Conservation (phyloP, 2,888 invertebrate species). For the Campoplex nolae region DNA sequence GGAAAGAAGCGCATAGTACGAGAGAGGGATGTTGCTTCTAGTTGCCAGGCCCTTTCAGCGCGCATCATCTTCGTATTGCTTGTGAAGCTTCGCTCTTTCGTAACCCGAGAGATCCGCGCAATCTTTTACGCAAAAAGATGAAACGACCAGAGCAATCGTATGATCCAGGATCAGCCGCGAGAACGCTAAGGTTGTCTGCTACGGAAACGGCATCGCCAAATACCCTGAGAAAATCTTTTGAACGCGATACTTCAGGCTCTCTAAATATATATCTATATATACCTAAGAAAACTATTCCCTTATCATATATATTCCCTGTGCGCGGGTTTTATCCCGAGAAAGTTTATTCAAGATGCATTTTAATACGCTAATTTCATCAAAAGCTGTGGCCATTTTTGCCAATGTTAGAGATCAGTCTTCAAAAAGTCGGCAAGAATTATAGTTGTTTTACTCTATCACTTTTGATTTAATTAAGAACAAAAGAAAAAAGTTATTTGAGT, state of each 20-base stretch:
- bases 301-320: background rate
- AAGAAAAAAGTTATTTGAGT: background rate
- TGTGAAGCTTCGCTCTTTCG: conserved; percentile 51
- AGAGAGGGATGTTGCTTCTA: conserved; percentile 33
- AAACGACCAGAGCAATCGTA: conserved; percentile 44
- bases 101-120: conserved; percentile 6
- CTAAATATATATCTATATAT: background rate
- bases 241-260: conserved; percentile 18
- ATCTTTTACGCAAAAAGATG: conserved; percentile 33
- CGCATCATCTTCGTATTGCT: conserved; percentile 53
- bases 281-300: conserved; percentile 12
- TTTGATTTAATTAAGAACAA: too few species aligned
- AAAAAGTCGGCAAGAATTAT: background rate
- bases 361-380: background rate
- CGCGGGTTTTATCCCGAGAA: background rate
- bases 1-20: conserved; percentile 24
- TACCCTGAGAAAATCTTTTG: conserved; percentile 26
- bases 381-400: background rate
- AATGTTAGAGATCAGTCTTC: too few species aligned
- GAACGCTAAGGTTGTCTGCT: conserved; percentile 10
- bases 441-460: background rate
- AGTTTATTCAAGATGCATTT: conserved; percentile 1
- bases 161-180: conserved; percentile 55
- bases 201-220: conserved; percentile 21
- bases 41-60: background rate